A percentile compares a stretch with the other conserved stretches of the same genome.
Conservation (phyloP, 2,797 vertebrate genomes). For the Tinamus major region DNA sequence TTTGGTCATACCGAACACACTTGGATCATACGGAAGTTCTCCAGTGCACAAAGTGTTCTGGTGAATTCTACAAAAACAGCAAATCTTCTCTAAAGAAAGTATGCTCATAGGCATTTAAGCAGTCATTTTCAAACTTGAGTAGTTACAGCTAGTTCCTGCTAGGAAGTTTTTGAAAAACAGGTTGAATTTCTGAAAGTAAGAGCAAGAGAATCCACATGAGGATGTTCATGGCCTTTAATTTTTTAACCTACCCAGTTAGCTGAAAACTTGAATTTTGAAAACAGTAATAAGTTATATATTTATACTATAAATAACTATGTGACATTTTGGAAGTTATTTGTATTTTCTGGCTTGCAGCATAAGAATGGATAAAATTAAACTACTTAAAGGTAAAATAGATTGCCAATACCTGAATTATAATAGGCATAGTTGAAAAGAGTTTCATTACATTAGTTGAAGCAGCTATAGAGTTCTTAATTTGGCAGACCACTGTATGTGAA, state of each 20-base stretch:
- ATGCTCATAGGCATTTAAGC: background rate
- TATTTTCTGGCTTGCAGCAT: background rate
- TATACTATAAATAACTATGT: background rate
- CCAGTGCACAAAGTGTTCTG: background rate
- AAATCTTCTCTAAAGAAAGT: background rate
- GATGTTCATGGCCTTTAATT: no score
- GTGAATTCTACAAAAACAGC: background rate
- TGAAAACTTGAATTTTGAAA: background rate
- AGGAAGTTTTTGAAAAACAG: background rate
- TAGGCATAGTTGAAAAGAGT: background rate
- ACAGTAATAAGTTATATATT: background rate
- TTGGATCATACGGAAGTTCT: background rate
- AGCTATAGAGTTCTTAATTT: background rate
- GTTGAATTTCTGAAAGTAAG: background rate
- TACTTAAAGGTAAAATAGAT: background rate
- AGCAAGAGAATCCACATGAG: background rate
- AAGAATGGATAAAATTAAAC: background rate
- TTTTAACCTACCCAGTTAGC: background rate
- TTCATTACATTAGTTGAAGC: background rate
- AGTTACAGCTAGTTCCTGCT: background rate
- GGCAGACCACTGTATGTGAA: no score
- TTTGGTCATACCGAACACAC: no score
- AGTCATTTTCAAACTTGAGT: background rate
- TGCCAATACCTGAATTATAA: background rate
- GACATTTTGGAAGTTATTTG: background rate